These are phyloP conservation scores for Galendromus occidentalis DNA, from an alignment of 1,140 invertebrate species.

Conservation along the genomic window DNA sequence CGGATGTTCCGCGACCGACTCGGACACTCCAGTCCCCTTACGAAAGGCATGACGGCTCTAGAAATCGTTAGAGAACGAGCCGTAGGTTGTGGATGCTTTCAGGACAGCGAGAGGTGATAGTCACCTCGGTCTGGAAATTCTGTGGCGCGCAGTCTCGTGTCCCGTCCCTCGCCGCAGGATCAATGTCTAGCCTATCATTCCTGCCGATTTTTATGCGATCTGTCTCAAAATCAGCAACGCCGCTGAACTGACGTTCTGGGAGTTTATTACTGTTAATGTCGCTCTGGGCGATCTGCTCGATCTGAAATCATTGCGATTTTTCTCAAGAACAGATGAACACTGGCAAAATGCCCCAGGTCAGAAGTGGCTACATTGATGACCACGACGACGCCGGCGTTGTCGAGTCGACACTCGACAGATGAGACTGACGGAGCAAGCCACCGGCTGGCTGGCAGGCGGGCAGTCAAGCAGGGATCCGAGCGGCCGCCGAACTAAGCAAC, in stretches of 20 bases:
- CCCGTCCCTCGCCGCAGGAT: neutral
- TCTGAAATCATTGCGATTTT: neutral
- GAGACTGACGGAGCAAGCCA: neutral
- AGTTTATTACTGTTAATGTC: neutral
- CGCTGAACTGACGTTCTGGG: neutral
- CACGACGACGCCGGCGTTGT: neutral
- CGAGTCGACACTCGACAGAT: neutral
- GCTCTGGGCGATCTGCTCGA: neutral
- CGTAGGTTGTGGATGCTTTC: too few relatives aligned
- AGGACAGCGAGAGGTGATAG: too few relatives aligned
- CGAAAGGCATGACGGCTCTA: too few relatives aligned
- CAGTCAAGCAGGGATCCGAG: neutral
- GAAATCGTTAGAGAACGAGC: too few relatives aligned
- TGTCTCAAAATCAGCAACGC: neutral
- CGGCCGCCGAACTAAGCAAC: too few relatives aligned
- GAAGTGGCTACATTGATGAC: neutral
- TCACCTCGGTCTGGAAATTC: too few relatives aligned
- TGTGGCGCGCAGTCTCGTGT: neutral
- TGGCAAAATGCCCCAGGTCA: neutral
- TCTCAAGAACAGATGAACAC: neutral
- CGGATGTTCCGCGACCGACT: too few relatives aligned
- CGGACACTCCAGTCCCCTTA: too few relatives aligned
- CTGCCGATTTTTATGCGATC: neutral
- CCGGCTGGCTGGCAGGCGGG: neutral
- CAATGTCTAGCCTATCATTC: neutral